Percentiles rank a stretch among this genome's conserved stretches.
phyloP scores from a whole-genome alignment of 2,113 vertebrate species.

The Cryptomyrus ogoouensis region DNA sequence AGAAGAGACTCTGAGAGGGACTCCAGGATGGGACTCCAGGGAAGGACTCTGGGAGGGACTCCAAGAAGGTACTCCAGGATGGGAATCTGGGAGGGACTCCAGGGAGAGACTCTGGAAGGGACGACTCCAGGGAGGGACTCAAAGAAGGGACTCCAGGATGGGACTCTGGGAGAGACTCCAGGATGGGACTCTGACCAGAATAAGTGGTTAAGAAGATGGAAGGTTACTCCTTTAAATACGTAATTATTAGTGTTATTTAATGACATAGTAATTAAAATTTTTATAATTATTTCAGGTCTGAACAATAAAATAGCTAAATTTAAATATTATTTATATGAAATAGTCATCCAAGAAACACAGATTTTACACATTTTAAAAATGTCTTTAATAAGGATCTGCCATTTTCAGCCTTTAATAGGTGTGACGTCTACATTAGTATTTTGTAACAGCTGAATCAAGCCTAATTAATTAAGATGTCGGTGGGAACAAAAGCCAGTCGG shows the following conservation, averaged over 20 bases:
- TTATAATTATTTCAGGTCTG: neutral
- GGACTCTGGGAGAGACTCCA: too few relatives aligned
- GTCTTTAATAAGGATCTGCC: neutral
- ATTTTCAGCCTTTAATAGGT: neutral
- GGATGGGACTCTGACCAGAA: neutral
- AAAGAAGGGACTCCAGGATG: too few relatives aligned
- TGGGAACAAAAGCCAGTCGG: neutral
- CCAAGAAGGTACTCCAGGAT: too few relatives aligned
- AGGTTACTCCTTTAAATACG: neutral
- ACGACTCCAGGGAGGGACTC: too few relatives aligned
- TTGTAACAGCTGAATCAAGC: conserved; percentile 5
- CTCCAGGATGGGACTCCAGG: too few relatives aligned
- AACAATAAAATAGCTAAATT: neutral
- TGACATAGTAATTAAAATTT: neutral
- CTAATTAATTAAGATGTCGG: neutral
- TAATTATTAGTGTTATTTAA: neutral
- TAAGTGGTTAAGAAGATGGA: neutral
- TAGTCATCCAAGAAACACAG: neutral
- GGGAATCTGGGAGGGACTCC: neutral
- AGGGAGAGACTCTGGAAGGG: neutral
- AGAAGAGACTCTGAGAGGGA: neutral
- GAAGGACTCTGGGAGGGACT: neutral
- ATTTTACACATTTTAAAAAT: neutral
- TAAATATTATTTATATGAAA: neutral
- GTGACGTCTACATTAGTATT: neutral